A percentile compares a stretch with the other conserved stretches of the same genome.
These are phyloP conservation scores for Nipponacmea schrenckii DNA, from an alignment of 2,888 invertebrate genomes.

Conservation along the genomic window DNA sequence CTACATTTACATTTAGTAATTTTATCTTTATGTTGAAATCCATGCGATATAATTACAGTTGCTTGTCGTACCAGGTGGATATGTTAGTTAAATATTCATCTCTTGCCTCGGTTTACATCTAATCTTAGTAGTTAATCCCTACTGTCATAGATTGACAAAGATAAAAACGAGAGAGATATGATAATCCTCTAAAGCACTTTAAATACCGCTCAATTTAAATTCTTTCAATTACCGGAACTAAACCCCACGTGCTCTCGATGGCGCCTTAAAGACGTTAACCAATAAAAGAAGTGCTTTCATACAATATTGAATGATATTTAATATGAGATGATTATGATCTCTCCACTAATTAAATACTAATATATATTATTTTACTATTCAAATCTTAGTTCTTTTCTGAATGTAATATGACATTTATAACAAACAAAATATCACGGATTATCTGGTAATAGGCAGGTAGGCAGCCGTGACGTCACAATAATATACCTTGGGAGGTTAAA, in stretches of 20 bases:
- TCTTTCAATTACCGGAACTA: not conserved
- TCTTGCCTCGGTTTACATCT: not conserved
- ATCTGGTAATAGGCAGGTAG: too few species aligned
- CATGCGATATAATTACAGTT: too few species aligned
- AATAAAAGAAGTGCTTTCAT: not conserved
- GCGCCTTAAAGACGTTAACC: not conserved
- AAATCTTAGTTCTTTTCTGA: too few species aligned
- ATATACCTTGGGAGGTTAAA: too few species aligned
- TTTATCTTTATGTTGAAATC: too few species aligned
- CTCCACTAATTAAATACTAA: too few species aligned
- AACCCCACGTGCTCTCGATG: conserved; percentile 5
- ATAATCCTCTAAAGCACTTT: not conserved
- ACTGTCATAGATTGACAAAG: conserved; percentile 2
- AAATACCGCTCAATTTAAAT: not conserved
- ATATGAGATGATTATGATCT: not conserved
- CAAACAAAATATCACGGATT: too few species aligned
- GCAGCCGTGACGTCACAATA: too few species aligned
- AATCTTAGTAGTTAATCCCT: not conserved
- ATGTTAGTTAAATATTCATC: not conserved
- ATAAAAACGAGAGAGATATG: not conserved
- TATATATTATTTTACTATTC: too few species aligned
- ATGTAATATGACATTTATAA: too few species aligned
- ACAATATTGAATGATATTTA: not conserved
- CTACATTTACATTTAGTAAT: too few species aligned
- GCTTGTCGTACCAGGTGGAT: not conserved